Evolutionary conservation across 2,888 invertebrate genomes (phyloP), one percentile per base, ranked within the genome.

Genomic region (Melieria crassipennis): DNA sequence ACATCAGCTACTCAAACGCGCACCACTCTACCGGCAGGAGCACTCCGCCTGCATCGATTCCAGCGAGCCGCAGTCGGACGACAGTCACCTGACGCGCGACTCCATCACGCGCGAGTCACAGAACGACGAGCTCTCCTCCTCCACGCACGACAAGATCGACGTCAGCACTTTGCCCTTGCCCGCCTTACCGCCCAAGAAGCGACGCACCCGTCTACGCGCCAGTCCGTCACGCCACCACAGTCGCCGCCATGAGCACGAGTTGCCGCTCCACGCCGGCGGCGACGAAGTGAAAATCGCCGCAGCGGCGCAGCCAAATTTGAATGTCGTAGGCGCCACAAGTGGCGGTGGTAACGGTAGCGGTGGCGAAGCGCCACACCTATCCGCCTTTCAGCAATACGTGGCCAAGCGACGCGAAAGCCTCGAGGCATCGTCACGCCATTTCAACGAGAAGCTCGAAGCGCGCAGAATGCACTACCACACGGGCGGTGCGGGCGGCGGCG

Each of bases 391-490:
- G 73, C 81, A 82, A 73, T 84, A 85, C 84, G 83, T 81, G 42
- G 84, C 84, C 42, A 84, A 82, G 78, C 77, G 85, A 71, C 81
- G 86, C 9, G 83, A 85, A 72, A 85, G 86, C 75, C 78, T 86
- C 45, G 86, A 85, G 74, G 82, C 83, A 72, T 84, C 85, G 7
- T 80, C 83, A 68, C 83, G 84, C 73, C 82, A 80, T 75, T 85
- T 85, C 75, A 84, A 84, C 83, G 85, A 84, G 75, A 85, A 85
- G 73, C 82, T 85, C 76, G 83, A 85, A 78, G 84, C 84, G 71
- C 85, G 85, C 72, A 84, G 83, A 78, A 87, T 87, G 87, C 87
- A 87, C 77, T 86, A 84, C 79, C 85, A 80, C 63, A 81, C 82
- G 75, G 74, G 76, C n/a, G 71, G 77, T 55, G 78, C 80, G 64